Evolutionary conservation across 1,140 invertebrate species (phyloP).

Genomic region (Macrobrachium rosenbergii): DNA sequence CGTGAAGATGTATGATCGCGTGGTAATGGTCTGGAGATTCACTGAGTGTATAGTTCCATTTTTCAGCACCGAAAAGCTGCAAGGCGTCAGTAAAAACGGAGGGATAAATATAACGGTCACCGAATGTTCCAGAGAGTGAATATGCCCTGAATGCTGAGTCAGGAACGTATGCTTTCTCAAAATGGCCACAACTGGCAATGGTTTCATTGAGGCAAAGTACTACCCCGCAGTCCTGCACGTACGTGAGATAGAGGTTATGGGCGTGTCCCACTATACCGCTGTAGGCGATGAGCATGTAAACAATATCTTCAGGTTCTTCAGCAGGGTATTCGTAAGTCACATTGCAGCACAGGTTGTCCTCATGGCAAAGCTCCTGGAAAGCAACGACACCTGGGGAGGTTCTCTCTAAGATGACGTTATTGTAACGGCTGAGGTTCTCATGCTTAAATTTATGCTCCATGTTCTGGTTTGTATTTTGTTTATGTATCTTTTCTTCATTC

Average conservation of each 20-base stretch:
- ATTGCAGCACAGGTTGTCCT: constrained; percentile 53
- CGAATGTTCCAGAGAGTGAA: too few relatives aligned
- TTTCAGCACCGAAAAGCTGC: too few relatives aligned
- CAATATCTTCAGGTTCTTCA: too few relatives aligned
- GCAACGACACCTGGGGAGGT: too few relatives aligned
- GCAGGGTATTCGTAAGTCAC: constrained; percentile 17
- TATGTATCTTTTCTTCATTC: neutral
- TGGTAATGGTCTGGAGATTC: too few relatives aligned
- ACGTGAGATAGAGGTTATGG: constrained; percentile 37
- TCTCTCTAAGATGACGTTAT: constrained; percentile 11
- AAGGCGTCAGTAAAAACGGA: too few relatives aligned
- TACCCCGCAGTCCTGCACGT: constrained; percentile 50
- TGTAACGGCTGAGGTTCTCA: constrained; percentile 49
- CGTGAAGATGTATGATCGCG: too few relatives aligned
- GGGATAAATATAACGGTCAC: too few relatives aligned
- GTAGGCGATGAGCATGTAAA: constrained; percentile 56
- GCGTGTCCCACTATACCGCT: constrained; percentile 54
- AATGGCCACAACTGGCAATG: constrained; percentile 28
- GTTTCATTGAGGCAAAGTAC: constrained; percentile 48
- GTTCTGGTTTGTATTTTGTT: neutral
- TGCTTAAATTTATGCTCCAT: constrained; percentile 21
- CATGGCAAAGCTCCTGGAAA: constrained; percentile 10
- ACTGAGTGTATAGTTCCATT: too few relatives aligned
- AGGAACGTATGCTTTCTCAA: too few relatives aligned
- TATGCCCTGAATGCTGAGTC: too few relatives aligned